phyloP scores from a whole-genome alignment of 2,888 invertebrate genomes.

The Apotomis turbidana region DNA sequence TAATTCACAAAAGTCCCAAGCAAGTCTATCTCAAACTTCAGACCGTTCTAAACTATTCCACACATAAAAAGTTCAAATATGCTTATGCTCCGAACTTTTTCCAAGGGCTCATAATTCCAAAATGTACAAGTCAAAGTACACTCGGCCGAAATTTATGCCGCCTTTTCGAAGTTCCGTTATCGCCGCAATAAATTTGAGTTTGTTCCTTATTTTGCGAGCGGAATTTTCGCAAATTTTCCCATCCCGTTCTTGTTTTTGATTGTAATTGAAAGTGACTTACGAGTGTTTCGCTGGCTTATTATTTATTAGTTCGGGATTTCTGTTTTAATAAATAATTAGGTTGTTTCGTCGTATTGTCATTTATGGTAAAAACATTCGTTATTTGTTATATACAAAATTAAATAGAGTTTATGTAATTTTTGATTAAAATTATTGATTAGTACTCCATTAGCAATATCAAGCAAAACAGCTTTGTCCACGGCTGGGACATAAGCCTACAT shows the following conservation, averaged over 20 bases:
- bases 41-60: constrained; percentile 20
- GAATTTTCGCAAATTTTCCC: constrained; percentile 57
- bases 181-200: constrained; percentile 75
- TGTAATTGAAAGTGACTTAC: constrained; percentile 64
- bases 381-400: neutral
- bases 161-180: constrained; percentile 74
- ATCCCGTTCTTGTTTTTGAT: constrained; percentile 56
- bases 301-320: constrained; percentile 32
- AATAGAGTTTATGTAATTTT: too few species aligned
- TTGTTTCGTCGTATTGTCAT: constrained; percentile 2
- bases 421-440: too few species aligned
- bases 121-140: constrained; percentile 56
- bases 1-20: constrained; percentile 7
- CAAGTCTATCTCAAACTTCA: constrained; percentile 3
- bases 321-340: constrained; percentile 29
- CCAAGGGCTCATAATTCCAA: constrained; percentile 42
- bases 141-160: constrained; percentile 67
- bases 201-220: constrained; percentile 49
- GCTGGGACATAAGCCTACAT: too few species aligned
- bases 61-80: constrained; percentile 29
- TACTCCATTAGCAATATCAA: too few species aligned
- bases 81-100: constrained; percentile 34
- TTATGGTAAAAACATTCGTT: neutral
- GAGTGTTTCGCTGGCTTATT: constrained; percentile 39
- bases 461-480: too few species aligned